These are phyloP conservation scores for Muntiacus muntjak DNA, from an alignment of 2,113 vertebrate genomes.

Conservation along the genomic window DNA sequence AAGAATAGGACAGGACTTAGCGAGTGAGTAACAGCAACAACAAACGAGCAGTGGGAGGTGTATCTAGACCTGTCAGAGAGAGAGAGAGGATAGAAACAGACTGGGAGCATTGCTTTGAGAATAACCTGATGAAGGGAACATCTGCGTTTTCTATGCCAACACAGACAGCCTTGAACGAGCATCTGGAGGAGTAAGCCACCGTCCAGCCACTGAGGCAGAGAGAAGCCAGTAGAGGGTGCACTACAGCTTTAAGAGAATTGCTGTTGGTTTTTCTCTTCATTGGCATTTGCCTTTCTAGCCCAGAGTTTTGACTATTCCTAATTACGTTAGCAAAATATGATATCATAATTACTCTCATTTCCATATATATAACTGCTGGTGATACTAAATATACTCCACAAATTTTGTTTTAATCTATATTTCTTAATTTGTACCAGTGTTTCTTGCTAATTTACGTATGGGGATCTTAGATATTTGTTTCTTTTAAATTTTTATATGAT, in stretches of 20 bases:
- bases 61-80: not conserved
- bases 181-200: not conserved
- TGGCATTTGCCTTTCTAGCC: not conserved
- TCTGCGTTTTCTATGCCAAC: not conserved
- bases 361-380: not conserved
- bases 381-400: not conserved
- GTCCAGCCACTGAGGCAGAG: not conserved
- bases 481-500: not conserved
- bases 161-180: not conserved
- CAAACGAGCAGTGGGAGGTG: not conserved
- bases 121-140: not conserved
- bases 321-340: not conserved
- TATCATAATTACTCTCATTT: not conserved
- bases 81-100: not conserved
- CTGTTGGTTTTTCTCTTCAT: not conserved
- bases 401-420: not conserved
- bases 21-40: not conserved
- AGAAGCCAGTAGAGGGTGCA: not conserved
- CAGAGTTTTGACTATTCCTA: conserved; percentile 1
- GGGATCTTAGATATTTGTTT: not conserved
- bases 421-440: not conserved
- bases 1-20: not conserved
- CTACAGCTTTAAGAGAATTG: not conserved
- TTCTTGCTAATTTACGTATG: not conserved
- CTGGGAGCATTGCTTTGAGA: not conserved